These are phyloP conservation scores for Apis laboriosa DNA, from an alignment of 1,140 invertebrate species.

Conservation along the genomic window DNA sequence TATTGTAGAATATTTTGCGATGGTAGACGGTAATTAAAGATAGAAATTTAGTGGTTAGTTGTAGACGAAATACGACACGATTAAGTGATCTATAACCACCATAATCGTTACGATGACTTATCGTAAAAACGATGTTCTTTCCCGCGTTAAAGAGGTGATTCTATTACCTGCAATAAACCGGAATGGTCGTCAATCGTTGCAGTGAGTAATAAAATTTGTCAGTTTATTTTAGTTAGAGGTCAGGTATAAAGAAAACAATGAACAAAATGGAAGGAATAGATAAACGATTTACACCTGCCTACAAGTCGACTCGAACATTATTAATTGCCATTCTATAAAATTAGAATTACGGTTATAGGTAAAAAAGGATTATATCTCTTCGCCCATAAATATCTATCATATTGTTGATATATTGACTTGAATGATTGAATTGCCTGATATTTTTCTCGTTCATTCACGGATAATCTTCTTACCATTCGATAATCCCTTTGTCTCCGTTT, in stretches of 20 bases:
- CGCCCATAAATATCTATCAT: conserved; percentile 19
- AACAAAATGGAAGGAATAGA: no score
- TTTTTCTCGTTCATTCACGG: no score
- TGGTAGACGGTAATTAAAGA: no score
- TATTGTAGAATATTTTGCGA: no score
- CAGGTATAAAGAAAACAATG: no score
- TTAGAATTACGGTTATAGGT: conserved; percentile 45
- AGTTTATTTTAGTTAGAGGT: no score
- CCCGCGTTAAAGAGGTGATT: conserved; percentile 15
- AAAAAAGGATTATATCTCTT: conserved; percentile 55
- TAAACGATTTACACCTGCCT: no score
- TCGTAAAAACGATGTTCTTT: conserved; percentile 19
- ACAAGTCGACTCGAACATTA: conserved; percentile 4
- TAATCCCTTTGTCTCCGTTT: no score
- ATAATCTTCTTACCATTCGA: no score
- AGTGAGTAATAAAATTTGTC: background rate
- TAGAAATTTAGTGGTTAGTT: no score
- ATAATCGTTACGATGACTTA: conserved; percentile 39
- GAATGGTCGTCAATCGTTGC: conserved; percentile 16
- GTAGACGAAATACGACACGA: no score
- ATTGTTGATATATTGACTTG: background rate
- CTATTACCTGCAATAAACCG: conserved; percentile 8
- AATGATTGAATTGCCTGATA: background rate
- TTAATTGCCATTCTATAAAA: conserved; percentile 39
- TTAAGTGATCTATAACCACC: background rate